Evolutionary conservation across 2,888 invertebrate genomes (phyloP), one percentile per base, ranked within the genome.

Genomic region (Yponomeuta cagnagella): DNA sequence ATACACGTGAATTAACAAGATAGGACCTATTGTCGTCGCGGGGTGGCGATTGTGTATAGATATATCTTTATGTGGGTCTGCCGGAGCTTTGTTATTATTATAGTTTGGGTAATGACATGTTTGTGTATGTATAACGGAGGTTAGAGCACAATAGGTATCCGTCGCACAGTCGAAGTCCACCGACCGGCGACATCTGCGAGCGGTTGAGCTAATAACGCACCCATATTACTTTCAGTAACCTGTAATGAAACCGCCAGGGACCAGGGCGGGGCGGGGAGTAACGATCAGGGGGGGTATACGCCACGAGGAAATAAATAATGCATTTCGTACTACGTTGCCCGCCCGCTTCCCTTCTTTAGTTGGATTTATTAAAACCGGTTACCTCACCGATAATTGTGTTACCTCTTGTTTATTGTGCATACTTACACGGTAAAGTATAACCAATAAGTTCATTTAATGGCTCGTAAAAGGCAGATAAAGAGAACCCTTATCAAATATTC

Each of bases 401-500:
- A 15, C 52, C 52, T 15, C 52, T 15, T 15, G 52, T 58, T 23
- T 58, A 58, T 58, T 58, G 15, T 58, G 52, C 52, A 9, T 15
- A 58, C 52, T 58, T 15, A 58, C 52, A 58, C 52, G 12, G 52
- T 58, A 15, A 58, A 58, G 52, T 58, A 58, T 58, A 58, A 12
- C 12, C 52, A 58, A 58, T 58, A 5, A 58, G 52, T 58, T 15
- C 52, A 58, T 58, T 58, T 58, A 86, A 87, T 86, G 85, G 85
- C 79, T 80, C 78, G 81, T 83, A 81, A 83, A 83, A 87, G 82
- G 84, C 86, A 83, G 81, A 87, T 86, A 87, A 86, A 83, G 84
- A 85, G 81, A 80, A 78, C 80, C 82, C 84, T 87, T 85, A 89
- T 89, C 88, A 87, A 89, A 89, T 89, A 88, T 88, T 89, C 87